phyloP scores from a whole-genome alignment of 2,113 vertebrate species.

The Brienomyrus longianalis region DNA sequence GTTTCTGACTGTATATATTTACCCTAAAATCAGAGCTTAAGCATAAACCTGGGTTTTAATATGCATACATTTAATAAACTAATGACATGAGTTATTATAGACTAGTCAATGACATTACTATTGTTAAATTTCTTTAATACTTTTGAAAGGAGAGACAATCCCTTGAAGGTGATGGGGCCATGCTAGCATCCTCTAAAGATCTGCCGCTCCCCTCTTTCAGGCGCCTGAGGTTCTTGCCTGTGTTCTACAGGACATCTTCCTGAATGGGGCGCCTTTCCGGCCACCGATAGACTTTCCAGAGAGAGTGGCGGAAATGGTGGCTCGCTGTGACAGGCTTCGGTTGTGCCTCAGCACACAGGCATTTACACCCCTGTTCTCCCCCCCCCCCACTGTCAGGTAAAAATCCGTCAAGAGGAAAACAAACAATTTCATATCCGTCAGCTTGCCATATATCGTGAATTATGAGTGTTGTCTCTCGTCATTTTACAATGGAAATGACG shows the following conservation, averaged over 20 bases:
- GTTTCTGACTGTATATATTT: not conserved
- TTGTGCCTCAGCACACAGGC: conserved; percentile 70
- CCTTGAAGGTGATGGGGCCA: not conserved
- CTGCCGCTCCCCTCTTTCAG: not conserved
- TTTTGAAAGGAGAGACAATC: not conserved
- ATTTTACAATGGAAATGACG: conserved; percentile 70
- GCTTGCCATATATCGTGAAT: conserved; percentile 69
- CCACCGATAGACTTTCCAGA: not conserved
- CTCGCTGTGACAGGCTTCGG: conserved; percentile 70
- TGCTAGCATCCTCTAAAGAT: not conserved
- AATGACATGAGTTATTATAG: not conserved
- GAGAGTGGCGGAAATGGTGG: conserved; percentile 18
- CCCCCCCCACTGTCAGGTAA: conserved; percentile 70
- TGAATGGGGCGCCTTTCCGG: not conserved
- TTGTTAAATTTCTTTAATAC: not conserved
- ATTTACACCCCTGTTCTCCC: conserved; percentile 70
- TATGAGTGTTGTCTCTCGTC: conserved; percentile 71
- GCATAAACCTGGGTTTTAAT: not conserved
- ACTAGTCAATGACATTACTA: not conserved
- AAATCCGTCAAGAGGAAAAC: conserved; percentile 70
- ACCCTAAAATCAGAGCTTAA: not conserved
- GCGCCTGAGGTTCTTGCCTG: not conserved
- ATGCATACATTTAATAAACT: not conserved
- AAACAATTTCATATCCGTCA: conserved; percentile 78
- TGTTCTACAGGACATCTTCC: not conserved